Percentiles rank a stretch among this genome's conserved stretches.
Evolutionary conservation across 2,888 invertebrate species (phyloP).

Genomic region (Oscheius onirici): DNA sequence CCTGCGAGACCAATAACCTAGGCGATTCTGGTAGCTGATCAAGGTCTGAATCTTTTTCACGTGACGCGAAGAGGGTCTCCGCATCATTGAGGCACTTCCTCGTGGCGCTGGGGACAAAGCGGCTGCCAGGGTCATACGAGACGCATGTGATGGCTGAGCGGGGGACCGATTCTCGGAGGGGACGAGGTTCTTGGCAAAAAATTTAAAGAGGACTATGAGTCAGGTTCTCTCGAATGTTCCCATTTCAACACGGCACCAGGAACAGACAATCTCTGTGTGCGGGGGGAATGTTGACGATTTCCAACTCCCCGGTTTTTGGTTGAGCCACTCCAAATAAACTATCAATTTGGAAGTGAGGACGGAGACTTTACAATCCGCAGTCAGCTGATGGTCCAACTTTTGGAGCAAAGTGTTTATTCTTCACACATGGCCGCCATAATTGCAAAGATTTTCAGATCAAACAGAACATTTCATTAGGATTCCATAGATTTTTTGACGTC

Average conservation of each 20-base stretch:
- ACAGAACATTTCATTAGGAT: no score
- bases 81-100: constrained; percentile 23
- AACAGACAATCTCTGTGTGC: not conserved
- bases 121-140: constrained; percentile 24
- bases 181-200: not conserved
- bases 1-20: not conserved
- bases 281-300: not conserved
- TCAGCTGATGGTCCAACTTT: no score
- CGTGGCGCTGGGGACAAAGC: constrained; percentile 20
- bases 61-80: no score
- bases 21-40: no score
- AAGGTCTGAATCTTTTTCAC: no score
- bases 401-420: no score
- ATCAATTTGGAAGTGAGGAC: no score
- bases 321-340: no score
- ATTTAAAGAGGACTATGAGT: not conserved
- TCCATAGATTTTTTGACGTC: not conserved
- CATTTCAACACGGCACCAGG: not conserved
- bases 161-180: not conserved
- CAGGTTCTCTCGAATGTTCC: not conserved
- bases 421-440: no score
- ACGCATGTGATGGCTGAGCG: constrained; percentile 14
- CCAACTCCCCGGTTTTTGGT: not conserved
- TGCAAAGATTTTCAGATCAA: no score
- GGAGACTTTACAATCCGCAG: no score